Conservation (phyloP, 2,113 vertebrate species). For the Ageneiosus marmoratus region DNA sequence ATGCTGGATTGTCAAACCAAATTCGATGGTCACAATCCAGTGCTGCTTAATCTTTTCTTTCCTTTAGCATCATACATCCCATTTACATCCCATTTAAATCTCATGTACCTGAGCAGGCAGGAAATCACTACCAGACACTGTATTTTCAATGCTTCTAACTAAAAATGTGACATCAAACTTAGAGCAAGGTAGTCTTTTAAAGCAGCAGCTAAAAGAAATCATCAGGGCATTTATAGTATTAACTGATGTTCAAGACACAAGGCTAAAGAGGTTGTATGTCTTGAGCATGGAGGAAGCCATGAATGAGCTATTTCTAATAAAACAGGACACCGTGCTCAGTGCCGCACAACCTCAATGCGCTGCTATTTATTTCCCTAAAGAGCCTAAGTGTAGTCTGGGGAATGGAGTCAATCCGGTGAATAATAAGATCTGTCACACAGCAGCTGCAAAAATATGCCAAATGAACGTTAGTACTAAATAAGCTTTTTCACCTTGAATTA, state of each 20-base stretch:
- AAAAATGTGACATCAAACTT: background rate
- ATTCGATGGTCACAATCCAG: background rate
- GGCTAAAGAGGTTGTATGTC: slow-evolving; percentile 46
- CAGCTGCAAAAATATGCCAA: slow-evolving; percentile 23
- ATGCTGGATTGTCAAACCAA: background rate
- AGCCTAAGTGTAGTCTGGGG: slow-evolving; percentile 58
- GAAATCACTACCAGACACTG: background rate
- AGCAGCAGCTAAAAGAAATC: background rate
- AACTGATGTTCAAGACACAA: slow-evolving; percentile 56
- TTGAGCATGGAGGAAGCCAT: slow-evolving; percentile 73
- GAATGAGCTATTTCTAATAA: slow-evolving; percentile 74
- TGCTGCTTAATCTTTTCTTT: background rate
- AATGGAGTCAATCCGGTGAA: slow-evolving; percentile 60
- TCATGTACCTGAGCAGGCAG: background rate
- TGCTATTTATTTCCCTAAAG: slow-evolving; percentile 71
- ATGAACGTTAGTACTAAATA: slow-evolving; percentile 29
- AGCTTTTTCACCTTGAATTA: slow-evolving; percentile 32
- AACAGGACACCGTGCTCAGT: slow-evolving; percentile 68
- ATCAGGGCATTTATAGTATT: slow-evolving; percentile 39
- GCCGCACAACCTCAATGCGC: slow-evolving; percentile 67
- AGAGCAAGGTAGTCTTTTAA: background rate
- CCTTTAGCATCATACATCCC: background rate
- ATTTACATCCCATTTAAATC: background rate
- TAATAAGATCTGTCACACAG: slow-evolving; percentile 56
- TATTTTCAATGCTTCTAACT: background rate